phyloP scores from a whole-genome alignment of 2,888 invertebrate genomes.

The Augochlorella aurata region DNA sequence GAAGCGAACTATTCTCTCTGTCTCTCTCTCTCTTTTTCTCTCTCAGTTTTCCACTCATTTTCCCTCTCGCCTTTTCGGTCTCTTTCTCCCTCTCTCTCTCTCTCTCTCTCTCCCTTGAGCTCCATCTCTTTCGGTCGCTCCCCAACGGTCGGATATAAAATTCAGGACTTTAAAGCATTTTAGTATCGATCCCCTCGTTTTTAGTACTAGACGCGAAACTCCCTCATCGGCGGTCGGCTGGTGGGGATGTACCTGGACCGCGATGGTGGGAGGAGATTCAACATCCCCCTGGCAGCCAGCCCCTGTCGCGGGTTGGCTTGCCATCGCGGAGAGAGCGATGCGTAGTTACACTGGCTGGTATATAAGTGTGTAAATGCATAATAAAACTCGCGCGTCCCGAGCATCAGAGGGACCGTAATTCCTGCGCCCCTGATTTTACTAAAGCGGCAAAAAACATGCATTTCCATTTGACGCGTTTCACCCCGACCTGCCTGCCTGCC shows the following conservation, averaged over 20 bases:
- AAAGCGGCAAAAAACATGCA: slow-evolving; percentile 77
- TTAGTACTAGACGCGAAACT: slow-evolving; percentile 83
- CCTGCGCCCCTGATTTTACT: slow-evolving; percentile 72
- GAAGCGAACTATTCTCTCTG: slow-evolving; percentile 19
- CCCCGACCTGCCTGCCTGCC: slow-evolving; percentile 23
- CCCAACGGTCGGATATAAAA: slow-evolving; percentile 84
- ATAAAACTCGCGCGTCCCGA: slow-evolving; percentile 77
- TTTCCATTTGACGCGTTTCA: slow-evolving; percentile 65
- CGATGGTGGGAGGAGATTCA: slow-evolving; percentile 78
- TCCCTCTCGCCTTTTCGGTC: slow-evolving; percentile 20
- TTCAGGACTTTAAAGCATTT: slow-evolving; percentile 86
- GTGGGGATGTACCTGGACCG: slow-evolving; percentile 74
- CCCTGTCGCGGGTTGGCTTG: slow-evolving; percentile 68
- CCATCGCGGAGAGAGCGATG: slow-evolving; percentile 69
- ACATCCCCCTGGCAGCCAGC: slow-evolving; percentile 69
- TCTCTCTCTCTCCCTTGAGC: not conserved
- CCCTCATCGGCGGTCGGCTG: slow-evolving; percentile 70
- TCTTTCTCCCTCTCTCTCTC: not conserved
- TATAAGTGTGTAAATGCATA: slow-evolving; percentile 82
- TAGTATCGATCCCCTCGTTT: slow-evolving; percentile 86
- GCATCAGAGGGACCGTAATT: slow-evolving; percentile 63
- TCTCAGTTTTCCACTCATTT: not conserved
- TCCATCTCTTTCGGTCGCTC: slow-evolving; percentile 21
- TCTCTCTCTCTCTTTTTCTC: slow-evolving; percentile 5
- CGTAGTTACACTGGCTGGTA: slow-evolving; percentile 78